Conservation (phyloP, 2,797 vertebrate genomes). For the Gymnopithys bicolor region DNA sequence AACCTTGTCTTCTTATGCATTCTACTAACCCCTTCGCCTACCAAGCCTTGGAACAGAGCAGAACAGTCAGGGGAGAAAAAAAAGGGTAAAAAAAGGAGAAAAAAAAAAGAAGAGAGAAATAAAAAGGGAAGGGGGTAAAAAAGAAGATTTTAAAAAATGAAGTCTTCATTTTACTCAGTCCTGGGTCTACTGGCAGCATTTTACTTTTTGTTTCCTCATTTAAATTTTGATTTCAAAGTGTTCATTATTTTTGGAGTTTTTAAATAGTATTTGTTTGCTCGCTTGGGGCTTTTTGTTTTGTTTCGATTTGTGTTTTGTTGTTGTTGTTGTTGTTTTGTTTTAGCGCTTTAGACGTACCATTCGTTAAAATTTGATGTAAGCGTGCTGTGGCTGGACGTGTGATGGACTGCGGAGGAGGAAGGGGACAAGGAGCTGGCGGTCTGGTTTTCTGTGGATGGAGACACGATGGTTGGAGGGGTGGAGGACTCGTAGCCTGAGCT, state of each 20-base stretch:
- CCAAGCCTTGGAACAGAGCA: constrained; percentile 76
- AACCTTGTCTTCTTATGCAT: constrained; percentile 85
- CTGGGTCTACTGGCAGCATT: constrained; percentile 84
- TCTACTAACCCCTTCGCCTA: constrained; percentile 76
- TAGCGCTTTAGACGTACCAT: constrained; percentile 98
- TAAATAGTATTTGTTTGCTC: constrained; percentile 74
- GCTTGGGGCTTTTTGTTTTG: constrained; percentile 77
- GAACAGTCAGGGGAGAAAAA: not conserved
- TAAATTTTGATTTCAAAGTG: constrained; percentile 84
- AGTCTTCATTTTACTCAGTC: constrained; percentile 81
- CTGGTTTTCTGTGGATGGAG: constrained; percentile 97
- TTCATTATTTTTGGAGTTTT: constrained; percentile 89
- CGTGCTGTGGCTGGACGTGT: constrained; percentile 96
- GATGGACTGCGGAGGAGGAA: constrained; percentile 93
- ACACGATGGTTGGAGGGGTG: constrained; percentile 97
- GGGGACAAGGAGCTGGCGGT: constrained; percentile 97
- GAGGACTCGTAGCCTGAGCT: constrained; percentile 99
- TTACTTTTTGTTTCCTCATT: constrained; percentile 41
- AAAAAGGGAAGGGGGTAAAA: not conserved
- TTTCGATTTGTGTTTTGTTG: constrained; percentile 58
- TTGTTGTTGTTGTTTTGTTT: constrained; percentile 50
- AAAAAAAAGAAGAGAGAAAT: not conserved
- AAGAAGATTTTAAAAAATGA: constrained; percentile 19
- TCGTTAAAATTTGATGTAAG: constrained; percentile 99
- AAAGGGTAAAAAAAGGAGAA: not conserved